Base-by-base conservation (phyloP, 2,797 vertebrate species). In the Dryobates pubescens region DNA sequence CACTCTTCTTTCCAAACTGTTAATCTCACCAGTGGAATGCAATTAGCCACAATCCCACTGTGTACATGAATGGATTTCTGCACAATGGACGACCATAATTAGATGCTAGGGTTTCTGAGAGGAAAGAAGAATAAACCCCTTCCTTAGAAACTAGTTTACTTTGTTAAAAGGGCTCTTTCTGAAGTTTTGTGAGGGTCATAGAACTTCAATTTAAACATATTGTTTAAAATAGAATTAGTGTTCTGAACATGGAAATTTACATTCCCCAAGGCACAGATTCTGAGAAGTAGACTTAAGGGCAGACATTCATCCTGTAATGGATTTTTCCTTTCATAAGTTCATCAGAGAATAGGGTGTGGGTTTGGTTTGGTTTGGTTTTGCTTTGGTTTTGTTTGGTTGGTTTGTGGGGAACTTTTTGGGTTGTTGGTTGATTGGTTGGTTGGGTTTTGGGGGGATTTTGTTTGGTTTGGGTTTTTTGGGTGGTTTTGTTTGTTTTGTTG, bases 321-420 rank as follows among this genome's bases (percentile, higher is more conserved):
- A 83, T 78, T 34, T 93, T 89, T 61, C 18, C 78, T 92, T 95
- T 93, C 83, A 82, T 69, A 91, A 88, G 38, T 88, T 94, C 70
- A 84, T 88, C 82, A 94, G 79, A 94, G 73, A 51, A 72, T 61
- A 38, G 38, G 38, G 38, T 38, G 38, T 47, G 8, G 45, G 45
- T 45, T 45, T 45, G 45, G 43, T 16, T 45, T 45, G 45, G 7
- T 20, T 47, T 47, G 10, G 45, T 18, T 17, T 47, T 47, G 38
- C 38, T 47, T 47, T 47, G 18, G 45, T 47, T 22, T 9, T 47
- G 9, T 22, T 47, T 47, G 20, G 7, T 38, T 54, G 38, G 38
- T 38, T 38, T 38, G 38, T n/a, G 38, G 38, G 11, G 5, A 13
- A 38, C 4, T 38, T 38, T 38, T 38, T 11, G 12, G 38, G 38